Evolutionary conservation across 1,140 invertebrate genomes (phyloP).

Genomic region (Pollicipes pollicipes): DNA sequence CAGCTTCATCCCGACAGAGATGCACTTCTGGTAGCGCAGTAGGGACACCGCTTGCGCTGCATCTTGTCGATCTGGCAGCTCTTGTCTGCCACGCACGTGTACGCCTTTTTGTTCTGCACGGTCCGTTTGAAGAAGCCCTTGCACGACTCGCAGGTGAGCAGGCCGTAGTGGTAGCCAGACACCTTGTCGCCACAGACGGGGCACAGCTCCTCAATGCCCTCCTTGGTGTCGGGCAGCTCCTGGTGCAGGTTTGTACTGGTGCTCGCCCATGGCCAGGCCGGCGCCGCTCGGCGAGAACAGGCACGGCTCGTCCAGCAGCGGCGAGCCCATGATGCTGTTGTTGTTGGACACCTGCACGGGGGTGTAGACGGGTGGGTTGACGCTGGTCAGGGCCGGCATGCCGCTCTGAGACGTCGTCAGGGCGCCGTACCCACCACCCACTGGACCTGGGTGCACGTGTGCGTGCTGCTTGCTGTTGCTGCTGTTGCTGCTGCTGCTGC

Average conservation of each 20-base stretch:
- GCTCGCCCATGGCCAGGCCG: slow-evolving; percentile 30
- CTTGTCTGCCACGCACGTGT: slow-evolving; percentile 89
- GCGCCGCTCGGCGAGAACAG: slow-evolving; percentile 24
- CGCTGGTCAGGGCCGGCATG: background rate
- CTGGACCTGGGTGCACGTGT: slow-evolving; percentile 28
- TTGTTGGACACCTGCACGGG: background rate
- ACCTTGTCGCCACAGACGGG: slow-evolving; percentile 98
- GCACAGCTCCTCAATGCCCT: slow-evolving; percentile 89
- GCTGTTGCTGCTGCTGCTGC: slow-evolving; percentile 4
- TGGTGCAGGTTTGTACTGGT: slow-evolving; percentile 38
- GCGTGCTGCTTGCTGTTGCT: slow-evolving; percentile 21
- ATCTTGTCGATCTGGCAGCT: slow-evolving; percentile 96
- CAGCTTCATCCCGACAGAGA: slow-evolving; percentile 97
- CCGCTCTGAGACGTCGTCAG: slow-evolving; percentile 11
- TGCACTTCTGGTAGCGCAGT: slow-evolving; percentile 98
- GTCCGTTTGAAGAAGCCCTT: slow-evolving; percentile 99
- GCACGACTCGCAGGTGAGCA: slow-evolving; percentile 97
- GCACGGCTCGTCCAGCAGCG: slow-evolving; percentile 20
- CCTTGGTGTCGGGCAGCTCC: slow-evolving; percentile 73
- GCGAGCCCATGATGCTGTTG: background rate
- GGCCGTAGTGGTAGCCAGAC: slow-evolving; percentile 96
- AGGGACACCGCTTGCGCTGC: slow-evolving; percentile 92
- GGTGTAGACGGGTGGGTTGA: background rate
- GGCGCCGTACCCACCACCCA: slow-evolving; percentile 33
- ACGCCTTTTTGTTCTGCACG: slow-evolving; percentile 98